Base-by-base conservation (phyloP, 2,888 invertebrate genomes). In the Mermis nigrescens region DNA sequence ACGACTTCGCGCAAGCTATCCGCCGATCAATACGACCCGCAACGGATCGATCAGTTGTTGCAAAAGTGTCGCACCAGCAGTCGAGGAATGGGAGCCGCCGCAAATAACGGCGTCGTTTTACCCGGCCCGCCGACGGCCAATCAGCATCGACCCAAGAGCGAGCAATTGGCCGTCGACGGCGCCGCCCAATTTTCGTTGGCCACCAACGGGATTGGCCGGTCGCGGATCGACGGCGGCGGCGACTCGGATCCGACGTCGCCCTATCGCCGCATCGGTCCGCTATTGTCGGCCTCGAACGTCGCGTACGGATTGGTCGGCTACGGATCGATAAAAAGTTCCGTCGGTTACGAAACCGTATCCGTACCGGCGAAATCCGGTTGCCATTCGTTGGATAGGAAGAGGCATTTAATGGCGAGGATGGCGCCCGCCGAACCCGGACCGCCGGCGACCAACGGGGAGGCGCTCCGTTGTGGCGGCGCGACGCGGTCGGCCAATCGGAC, bases 361-460 rank as follows among this genome's bases (percentile, higher is more conserved):
- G 7, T 19, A 7, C 38, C 12, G 19, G 12, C 48, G 24, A 48
- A 24, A 12, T 12, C 48, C 53, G 65, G 64, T 31, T 67, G 63
- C 55, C 67, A 68, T 59, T 68, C 68, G 45, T 61, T 68, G 48
- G 68, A 68, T 61, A 61, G 68, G 7, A 68, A 68, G 62, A 59
- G 60, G 24, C 66, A 66, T 61, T 60, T 67, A 46, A 59, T 63
- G 57, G 65, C 65, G n/a, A n/a, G n/a, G n/a, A n/a, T n/a, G n/a
- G n/a, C 22, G 64, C 62, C 51, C 59, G 58, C 53, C 38, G 19
- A 38, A 38, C 19, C 7, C 38, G 12, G 19, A 38, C 38, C 12
- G 19, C 19, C 38, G 19, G 19, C 38, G 38, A 38, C 38, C 19
- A 24, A 15, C 15, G n/a, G n/a, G 15, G n/a, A 4, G 51, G 7